A percentile compares a stretch with the other conserved stretches of the same genome.
Evolutionary conservation across 1,140 invertebrate species (phyloP).

Genomic region (Wasmannia auropunctata): DNA sequence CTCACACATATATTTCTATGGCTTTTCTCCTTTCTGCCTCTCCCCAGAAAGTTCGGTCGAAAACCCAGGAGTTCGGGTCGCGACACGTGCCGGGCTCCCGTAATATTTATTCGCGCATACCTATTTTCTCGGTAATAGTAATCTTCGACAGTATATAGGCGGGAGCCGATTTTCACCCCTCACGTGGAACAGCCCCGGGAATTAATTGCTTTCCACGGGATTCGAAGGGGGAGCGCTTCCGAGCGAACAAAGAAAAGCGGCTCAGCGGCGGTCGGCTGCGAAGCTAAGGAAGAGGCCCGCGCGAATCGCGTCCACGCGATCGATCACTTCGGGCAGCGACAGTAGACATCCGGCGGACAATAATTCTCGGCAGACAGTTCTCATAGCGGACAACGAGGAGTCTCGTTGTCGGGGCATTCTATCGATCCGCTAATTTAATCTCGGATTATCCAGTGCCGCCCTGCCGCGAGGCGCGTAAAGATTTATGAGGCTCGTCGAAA

Average conservation of each 20-base stretch:
- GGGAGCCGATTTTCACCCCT: neutral
- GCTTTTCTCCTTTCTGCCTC: neutral
- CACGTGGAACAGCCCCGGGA: slow-evolving; percentile 50
- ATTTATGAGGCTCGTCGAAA: slow-evolving; percentile 33
- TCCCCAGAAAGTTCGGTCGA: neutral
- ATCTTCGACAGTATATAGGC: slow-evolving; percentile 38
- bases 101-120: slow-evolving; percentile 48
- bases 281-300: slow-evolving; percentile 39
- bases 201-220: slow-evolving; percentile 72
- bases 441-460: slow-evolving; percentile 9
- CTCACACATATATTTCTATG: slow-evolving; percentile 25
- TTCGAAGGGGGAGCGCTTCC: slow-evolving; percentile 59
- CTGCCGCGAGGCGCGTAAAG: slow-evolving; percentile 22
- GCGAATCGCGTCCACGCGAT: slow-evolving; percentile 47
- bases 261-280: slow-evolving; percentile 23
- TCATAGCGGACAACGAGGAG: slow-evolving; percentile 17
- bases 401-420: slow-evolving; percentile 7
- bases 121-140: slow-evolving; percentile 28
- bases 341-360: slow-evolving; percentile 24
- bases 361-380: slow-evolving; percentile 41
- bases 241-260: slow-evolving; percentile 72
- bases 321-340: slow-evolving; percentile 51
- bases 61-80: neutral
- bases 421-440: slow-evolving; percentile 53
- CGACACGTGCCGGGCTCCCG: slow-evolving; percentile 39